Conservation (phyloP, 1,140 invertebrate species). For the Bombus fervidus region DNA sequence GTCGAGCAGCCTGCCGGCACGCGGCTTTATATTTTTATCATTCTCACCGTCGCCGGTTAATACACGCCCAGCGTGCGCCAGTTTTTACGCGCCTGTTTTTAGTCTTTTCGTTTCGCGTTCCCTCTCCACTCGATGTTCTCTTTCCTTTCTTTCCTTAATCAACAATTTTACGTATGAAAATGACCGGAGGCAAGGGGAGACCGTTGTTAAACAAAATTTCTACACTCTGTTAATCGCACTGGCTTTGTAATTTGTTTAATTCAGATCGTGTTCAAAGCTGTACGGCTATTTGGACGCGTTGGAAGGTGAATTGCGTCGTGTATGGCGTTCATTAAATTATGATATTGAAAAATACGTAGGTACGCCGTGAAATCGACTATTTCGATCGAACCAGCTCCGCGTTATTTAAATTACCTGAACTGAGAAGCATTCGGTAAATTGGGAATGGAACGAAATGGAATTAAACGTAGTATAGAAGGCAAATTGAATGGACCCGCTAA, state of each 20-base stretch:
- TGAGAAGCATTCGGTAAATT: neutral
- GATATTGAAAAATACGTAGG: neutral
- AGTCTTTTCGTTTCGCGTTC: neutral
- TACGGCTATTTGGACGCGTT: slow-evolving; percentile 10
- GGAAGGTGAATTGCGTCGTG: neutral
- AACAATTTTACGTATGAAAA: slow-evolving; percentile 1
- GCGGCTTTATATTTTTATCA: slow-evolving; percentile 24
- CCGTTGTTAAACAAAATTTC: slow-evolving; percentile 10
- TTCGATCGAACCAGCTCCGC: neutral
- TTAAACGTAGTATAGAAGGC: neutral
- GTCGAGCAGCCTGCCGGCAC: neutral
- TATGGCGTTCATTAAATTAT: slow-evolving; percentile 10
- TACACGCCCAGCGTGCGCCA: neutral
- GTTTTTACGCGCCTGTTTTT: slow-evolving; percentile 3
- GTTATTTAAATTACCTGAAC: neutral
- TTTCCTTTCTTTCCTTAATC: neutral
- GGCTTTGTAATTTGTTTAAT: neutral
- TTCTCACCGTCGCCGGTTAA: neutral
- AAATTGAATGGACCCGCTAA: neutral
- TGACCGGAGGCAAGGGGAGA: neutral
- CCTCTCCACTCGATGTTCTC: no score
- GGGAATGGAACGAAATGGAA: neutral
- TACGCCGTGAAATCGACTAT: neutral
- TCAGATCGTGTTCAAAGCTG: neutral
- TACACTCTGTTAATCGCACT: neutral